A percentile compares a stretch with the other conserved stretches of the same genome.
These are phyloP conservation scores for Eudorcas thomsonii DNA, from an alignment of 2,113 vertebrate genomes.

Conservation along the genomic window DNA sequence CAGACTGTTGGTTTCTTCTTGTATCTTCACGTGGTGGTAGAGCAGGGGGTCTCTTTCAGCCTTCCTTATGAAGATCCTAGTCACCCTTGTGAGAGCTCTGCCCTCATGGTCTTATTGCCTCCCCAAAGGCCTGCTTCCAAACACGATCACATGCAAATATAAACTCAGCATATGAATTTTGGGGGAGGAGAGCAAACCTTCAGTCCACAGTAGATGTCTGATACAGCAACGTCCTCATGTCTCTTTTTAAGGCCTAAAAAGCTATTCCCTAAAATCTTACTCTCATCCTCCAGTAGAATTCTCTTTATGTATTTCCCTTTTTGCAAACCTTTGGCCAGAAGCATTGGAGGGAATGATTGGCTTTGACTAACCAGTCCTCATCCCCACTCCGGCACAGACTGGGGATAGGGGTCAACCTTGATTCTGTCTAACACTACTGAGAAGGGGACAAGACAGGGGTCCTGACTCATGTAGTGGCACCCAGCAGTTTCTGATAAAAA, in stretches of 20 bases:
- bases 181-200: background rate
- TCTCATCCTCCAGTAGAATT: background rate
- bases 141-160: background rate
- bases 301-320: background rate
- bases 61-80: background rate
- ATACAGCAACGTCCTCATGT: background rate
- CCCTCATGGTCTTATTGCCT: background rate
- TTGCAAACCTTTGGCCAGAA: background rate
- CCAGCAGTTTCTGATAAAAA: background rate
- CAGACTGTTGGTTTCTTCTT: background rate
- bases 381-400: accelerated
- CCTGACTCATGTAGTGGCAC: background rate
- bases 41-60: background rate
- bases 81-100: background rate
- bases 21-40: background rate
- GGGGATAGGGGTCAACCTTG: background rate
- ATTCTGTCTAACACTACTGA: background rate
- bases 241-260: background rate
- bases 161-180: background rate
- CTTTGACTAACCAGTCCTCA: background rate
- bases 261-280: background rate
- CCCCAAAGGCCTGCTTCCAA: background rate
- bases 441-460: background rate
- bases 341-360: background rate
- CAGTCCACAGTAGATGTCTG: background rate